Evolutionary conservation across 1,140 invertebrate species (phyloP).

Genomic region (Cyclargus thomasi): DNA sequence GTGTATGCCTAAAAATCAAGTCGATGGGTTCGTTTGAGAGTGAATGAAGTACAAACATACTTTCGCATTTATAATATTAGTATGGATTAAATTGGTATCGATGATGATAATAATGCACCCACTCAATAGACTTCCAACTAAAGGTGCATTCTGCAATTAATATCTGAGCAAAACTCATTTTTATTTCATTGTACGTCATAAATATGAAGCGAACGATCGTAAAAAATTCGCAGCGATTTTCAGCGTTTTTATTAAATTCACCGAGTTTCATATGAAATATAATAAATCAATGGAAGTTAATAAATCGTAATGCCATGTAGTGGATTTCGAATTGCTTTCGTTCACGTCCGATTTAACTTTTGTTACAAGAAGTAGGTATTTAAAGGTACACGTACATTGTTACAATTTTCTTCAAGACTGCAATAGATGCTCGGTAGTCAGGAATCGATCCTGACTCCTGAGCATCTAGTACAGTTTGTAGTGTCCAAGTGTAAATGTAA

Average conservation of each 20-base stretch:
- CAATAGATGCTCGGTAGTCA: no score
- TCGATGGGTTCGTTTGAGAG: no score
- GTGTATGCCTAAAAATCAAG: no score
- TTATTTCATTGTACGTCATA: slow-evolving; percentile 13
- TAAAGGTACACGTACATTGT: background rate
- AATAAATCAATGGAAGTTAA: slow-evolving; percentile 23
- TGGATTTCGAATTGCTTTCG: slow-evolving; percentile 20
- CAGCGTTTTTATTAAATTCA: slow-evolving; percentile 21
- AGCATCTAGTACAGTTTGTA: no score
- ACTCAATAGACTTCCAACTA: background rate
- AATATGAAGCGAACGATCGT: slow-evolving; percentile 9
- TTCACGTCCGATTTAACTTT: slow-evolving; percentile 7
- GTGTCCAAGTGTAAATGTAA: no score
- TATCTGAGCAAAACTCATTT: background rate
- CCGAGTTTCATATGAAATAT: slow-evolving; percentile 22
- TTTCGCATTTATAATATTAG: no score
- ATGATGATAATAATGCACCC: background rate
- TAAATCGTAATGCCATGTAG: slow-evolving; percentile 21
- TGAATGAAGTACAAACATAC: no score
- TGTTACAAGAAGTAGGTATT: background rate
- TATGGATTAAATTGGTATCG: background rate
- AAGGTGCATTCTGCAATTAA: background rate
- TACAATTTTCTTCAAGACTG: background rate
- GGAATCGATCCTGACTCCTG: no score
- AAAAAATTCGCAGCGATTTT: slow-evolving; percentile 17